These are phyloP conservation scores for Plebejus argus DNA, from an alignment of 2,888 invertebrate species.

Conservation along the genomic window DNA sequence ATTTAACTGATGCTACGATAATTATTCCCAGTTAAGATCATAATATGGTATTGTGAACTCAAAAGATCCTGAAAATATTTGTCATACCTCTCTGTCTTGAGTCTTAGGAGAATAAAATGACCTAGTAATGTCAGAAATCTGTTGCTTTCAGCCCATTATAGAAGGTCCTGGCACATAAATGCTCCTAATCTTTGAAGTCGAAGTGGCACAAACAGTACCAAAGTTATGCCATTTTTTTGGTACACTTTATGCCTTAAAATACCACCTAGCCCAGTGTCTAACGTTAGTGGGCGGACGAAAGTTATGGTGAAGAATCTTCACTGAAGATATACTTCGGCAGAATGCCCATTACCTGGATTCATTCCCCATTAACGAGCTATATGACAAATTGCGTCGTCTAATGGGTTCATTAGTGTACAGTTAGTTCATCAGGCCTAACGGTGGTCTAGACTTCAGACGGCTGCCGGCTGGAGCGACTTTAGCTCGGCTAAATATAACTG, in stretches of 20 bases:
- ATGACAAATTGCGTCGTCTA: not conserved
- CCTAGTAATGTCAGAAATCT: too few relatives aligned
- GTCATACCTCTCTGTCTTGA: too few relatives aligned
- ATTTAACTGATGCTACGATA: not conserved
- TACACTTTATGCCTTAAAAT: too few relatives aligned
- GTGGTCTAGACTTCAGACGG: conserved; percentile 9
- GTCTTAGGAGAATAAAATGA: too few relatives aligned
- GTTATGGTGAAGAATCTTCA: not conserved
- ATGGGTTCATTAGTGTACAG: conserved; percentile 8
- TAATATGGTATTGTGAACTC: not conserved
- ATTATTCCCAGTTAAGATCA: not conserved
- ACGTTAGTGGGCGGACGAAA: not conserved
- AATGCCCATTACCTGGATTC: not conserved
- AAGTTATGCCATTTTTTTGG: too few relatives aligned
- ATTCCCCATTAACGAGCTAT: not conserved
- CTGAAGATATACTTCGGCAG: not conserved
- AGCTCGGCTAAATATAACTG: conserved; percentile 11
- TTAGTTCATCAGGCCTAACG: conserved; percentile 4
- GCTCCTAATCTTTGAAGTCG: too few relatives aligned
- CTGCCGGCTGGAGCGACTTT: not conserved
- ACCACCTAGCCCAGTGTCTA: too few relatives aligned
- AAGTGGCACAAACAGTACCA: too few relatives aligned
- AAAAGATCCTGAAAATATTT: not conserved
- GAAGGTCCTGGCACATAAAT: too few relatives aligned
- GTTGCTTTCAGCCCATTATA: too few relatives aligned